phyloP scores from a whole-genome alignment of 2,888 invertebrate genomes.

The Tinea semifulvella region DNA sequence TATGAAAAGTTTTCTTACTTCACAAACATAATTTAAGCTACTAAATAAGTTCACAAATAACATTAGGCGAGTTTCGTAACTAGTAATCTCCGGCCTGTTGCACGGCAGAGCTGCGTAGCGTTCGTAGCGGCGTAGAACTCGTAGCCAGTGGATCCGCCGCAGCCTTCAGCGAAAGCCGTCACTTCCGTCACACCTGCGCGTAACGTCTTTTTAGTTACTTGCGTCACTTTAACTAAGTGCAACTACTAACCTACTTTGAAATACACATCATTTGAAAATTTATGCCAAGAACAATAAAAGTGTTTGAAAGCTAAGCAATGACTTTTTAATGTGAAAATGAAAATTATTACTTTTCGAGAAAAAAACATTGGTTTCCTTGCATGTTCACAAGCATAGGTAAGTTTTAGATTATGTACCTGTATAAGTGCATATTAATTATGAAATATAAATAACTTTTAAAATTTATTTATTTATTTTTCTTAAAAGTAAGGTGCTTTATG shows the following conservation, averaged over 20 bases:
- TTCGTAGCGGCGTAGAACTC: conserved; percentile 26
- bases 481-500: no score
- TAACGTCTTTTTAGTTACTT: background rate
- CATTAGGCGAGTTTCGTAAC: background rate
- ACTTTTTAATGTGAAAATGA: conserved; percentile 8
- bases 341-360: background rate
- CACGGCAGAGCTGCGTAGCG: conserved; percentile 12
- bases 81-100: conserved; percentile 15
- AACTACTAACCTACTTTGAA: conserved; percentile 6
- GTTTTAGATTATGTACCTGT: no score
- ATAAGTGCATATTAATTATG: no score
- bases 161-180: conserved; percentile 8
- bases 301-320: background rate
- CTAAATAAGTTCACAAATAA: no score
- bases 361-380: conserved; percentile 1
- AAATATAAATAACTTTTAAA: no score
- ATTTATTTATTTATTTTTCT: no score
- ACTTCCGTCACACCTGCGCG: conserved; percentile 11
- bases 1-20: no score
- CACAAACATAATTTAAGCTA: no score
- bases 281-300: no score
- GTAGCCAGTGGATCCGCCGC: conserved; percentile 13
- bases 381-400: background rate
- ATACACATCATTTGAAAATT: background rate
- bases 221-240: conserved; percentile 6